Percentiles rank a stretch among this genome's conserved stretches.
phyloP scores from a whole-genome alignment of 2,113 vertebrate genomes.

The Pachypanchax playfairii region DNA sequence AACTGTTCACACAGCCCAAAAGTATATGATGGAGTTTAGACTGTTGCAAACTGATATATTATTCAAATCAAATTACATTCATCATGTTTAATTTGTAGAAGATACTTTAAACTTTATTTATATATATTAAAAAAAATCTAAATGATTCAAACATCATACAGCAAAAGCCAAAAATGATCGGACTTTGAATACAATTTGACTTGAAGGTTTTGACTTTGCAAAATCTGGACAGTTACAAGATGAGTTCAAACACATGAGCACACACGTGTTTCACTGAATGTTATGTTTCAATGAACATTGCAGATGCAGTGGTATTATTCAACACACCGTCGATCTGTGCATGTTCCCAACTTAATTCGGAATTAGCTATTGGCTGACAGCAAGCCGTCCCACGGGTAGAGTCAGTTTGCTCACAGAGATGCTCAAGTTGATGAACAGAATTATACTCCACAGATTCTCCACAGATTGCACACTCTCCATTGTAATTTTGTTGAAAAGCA shows the following conservation, averaged over 20 bases:
- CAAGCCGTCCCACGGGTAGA: slow-evolving; percentile 35
- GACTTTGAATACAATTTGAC: neutral
- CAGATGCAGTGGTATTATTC: neutral
- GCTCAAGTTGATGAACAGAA: slow-evolving; percentile 50
- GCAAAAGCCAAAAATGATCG: neutral
- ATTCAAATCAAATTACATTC: too few relatives aligned
- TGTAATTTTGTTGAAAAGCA: slow-evolving; percentile 63
- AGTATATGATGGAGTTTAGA: too few relatives aligned
- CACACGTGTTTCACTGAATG: neutral
- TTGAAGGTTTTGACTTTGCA: neutral
- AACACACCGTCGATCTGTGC: neutral
- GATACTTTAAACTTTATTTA: too few relatives aligned
- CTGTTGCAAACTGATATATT: too few relatives aligned
- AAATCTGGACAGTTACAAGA: neutral
- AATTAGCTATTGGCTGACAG: slow-evolving; percentile 17
- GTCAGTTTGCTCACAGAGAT: slow-evolving; percentile 36
- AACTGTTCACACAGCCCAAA: too few relatives aligned
- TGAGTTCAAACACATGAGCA: too few relatives aligned
- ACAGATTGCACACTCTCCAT: slow-evolving; percentile 52
- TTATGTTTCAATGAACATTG: neutral
- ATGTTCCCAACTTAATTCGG: slow-evolving; percentile 4
- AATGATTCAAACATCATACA: neutral
- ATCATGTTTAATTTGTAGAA: too few relatives aligned
- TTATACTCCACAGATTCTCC: slow-evolving; percentile 52
- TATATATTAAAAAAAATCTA: neutral